phyloP scores from a whole-genome alignment of 1,140 invertebrate genomes.

The Whitmania pigra region DNA sequence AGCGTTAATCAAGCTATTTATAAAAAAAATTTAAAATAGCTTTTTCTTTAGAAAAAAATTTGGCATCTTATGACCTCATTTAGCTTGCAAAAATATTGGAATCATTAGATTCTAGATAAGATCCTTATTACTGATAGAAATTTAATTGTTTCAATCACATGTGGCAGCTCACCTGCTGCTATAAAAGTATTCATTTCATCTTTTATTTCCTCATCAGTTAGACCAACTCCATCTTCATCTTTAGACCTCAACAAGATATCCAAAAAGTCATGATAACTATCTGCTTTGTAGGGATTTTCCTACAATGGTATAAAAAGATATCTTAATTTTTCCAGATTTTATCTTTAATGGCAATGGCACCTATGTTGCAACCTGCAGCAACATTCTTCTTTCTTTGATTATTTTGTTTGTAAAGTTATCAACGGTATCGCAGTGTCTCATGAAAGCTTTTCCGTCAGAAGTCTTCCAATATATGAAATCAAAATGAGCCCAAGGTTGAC shows the following conservation, averaged over 20 bases:
- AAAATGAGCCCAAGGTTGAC: constrained; percentile 16
- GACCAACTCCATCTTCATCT: constrained; percentile 23
- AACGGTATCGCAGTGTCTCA: constrained; percentile 12
- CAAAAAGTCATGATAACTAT: constrained; percentile 13
- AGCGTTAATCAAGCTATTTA: too few species aligned
- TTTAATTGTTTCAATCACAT: too few species aligned
- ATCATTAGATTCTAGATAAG: background rate
- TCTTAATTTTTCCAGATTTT: background rate
- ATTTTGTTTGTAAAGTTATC: constrained; percentile 14
- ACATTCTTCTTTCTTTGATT: constrained; percentile 12
- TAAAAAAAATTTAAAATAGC: too few species aligned
- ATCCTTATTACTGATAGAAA: too few species aligned
- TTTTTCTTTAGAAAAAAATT: too few species aligned
- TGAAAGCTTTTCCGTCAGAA: constrained; percentile 20
- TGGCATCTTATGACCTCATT: too few species aligned
- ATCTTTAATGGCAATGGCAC: background rate
- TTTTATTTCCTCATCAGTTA: constrained; percentile 26
- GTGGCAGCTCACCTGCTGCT: constrained; percentile 26
- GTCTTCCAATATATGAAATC: constrained; percentile 17
- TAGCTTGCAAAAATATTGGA: background rate
- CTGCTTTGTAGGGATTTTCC: background rate
- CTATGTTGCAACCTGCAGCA: background rate
- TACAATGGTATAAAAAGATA: background rate
- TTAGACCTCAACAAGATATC: constrained; percentile 21
- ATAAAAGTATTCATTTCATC: constrained; percentile 35